Conservation (phyloP, 2,888 invertebrate species). For the Ashinkailepas kermadecensis region DNA sequence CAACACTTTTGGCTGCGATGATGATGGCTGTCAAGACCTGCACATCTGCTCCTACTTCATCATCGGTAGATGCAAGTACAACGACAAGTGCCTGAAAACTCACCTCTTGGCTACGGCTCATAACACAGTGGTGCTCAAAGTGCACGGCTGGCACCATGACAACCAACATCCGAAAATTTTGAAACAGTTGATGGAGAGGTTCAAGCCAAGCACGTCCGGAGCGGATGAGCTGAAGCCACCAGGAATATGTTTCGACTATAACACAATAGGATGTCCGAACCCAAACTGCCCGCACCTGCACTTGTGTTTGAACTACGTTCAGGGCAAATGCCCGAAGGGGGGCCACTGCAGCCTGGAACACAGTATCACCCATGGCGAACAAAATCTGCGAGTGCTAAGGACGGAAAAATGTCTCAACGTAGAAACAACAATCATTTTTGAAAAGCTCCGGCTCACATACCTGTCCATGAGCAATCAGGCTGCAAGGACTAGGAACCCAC, state of each 20-base stretch:
- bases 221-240: neutral
- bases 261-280: neutral
- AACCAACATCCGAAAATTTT: slow-evolving; percentile 1
- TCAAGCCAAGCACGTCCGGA: too few species aligned
- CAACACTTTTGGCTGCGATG: neutral
- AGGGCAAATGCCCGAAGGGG: neutral
- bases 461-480: neutral
- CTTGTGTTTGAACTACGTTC: neutral
- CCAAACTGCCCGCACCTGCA: neutral
- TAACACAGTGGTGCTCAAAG: neutral
- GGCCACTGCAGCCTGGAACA: neutral
- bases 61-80: neutral
- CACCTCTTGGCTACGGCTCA: neutral
- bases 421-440: neutral
- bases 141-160: neutral
- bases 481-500: neutral
- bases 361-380: neutral
- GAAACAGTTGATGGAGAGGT: neutral
- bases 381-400: neutral
- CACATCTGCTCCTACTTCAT: neutral
- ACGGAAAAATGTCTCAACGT: neutral
- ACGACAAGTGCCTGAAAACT: neutral
- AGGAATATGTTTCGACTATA: neutral
- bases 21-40: neutral
- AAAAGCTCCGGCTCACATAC: neutral